Evolutionary conservation across 1,140 invertebrate species (phyloP).

Genomic region (Cotesia chilonis): DNA sequence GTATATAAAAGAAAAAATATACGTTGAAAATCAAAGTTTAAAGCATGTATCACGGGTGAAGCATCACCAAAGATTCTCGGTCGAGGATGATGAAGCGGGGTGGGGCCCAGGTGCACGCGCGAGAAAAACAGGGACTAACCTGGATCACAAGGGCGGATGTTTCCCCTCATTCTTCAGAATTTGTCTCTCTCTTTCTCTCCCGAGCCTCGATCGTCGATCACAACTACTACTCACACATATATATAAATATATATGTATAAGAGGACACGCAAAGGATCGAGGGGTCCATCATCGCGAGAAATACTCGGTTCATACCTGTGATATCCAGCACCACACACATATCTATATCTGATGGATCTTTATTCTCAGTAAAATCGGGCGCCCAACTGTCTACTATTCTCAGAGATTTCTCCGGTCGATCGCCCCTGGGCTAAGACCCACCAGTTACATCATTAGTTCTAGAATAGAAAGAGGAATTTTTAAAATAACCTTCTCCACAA

Average conservation of each 20-base stretch:
- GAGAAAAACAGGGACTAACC: conserved; percentile 41
- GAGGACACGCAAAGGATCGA: conserved; percentile 21
- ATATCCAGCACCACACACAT: conserved; percentile 24
- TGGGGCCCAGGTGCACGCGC: conserved; percentile 53
- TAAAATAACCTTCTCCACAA: conserved; percentile 6
- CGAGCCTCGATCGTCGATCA: background rate
- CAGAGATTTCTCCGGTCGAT: conserved; percentile 30
- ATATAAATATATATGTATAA: background rate
- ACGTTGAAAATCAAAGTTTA: conserved; percentile 38
- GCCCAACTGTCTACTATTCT: conserved; percentile 56
- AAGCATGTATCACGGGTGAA: conserved; percentile 21
- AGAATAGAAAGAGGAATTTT: conserved; percentile 17
- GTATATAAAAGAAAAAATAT: conserved; percentile 30
- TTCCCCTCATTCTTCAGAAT: conserved; percentile 32
- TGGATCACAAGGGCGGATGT: conserved; percentile 22
- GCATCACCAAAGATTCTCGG: conserved; percentile 16
- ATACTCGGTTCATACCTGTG: conserved; percentile 43
- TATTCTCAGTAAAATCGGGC: conserved; percentile 51
- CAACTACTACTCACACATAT: background rate
- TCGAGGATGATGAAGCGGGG: conserved; percentile 41
- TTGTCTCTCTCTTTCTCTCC: conserved; percentile 30
- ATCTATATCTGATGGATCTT: conserved; percentile 38
- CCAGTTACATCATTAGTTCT: conserved; percentile 33
- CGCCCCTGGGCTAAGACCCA: background rate
- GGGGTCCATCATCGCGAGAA: conserved; percentile 25